A percentile compares a stretch with the other conserved stretches of the same genome.
Evolutionary conservation across 1,140 invertebrate species (phyloP).

Genomic region (Zaprionus davidi): DNA sequence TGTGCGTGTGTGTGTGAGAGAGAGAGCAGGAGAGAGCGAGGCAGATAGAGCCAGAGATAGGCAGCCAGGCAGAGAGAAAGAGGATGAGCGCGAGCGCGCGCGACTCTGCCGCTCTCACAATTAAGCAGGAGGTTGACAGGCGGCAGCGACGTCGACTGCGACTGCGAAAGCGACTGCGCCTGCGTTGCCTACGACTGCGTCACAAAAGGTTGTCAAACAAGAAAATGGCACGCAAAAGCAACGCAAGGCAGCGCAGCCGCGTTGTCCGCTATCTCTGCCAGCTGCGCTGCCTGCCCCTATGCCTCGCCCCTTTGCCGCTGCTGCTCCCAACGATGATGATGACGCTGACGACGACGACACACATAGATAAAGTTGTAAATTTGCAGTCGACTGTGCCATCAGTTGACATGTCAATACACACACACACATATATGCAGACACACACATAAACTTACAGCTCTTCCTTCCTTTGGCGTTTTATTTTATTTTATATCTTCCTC

Average conservation of each 20-base stretch:
- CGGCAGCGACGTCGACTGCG: constrained; percentile 13
- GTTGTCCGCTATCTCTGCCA: constrained; percentile 46
- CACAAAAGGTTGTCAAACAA: constrained; percentile 77
- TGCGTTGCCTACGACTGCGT: constrained; percentile 15
- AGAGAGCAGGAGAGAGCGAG: constrained; percentile 2
- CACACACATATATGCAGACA: constrained; percentile 21
- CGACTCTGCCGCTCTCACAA: constrained; percentile 44
- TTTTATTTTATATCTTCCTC: constrained; percentile 71
- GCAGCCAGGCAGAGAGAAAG: constrained; percentile 6
- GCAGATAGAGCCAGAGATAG: background rate
- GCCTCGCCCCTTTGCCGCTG: background rate
- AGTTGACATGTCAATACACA: constrained; percentile 77
- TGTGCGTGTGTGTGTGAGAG: background rate
- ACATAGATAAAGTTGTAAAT: constrained; percentile 82
- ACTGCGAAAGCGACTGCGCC: constrained; percentile 9
- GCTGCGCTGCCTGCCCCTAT: constrained; percentile 21
- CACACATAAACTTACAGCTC: constrained; percentile 17
- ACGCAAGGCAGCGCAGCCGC: constrained; percentile 11
- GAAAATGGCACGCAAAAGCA: constrained; percentile 71
- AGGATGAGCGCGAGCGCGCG: constrained; percentile 18
- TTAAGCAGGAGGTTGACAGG: constrained; percentile 50
- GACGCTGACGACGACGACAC: constrained; percentile 47
- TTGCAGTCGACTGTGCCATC: constrained; percentile 55
- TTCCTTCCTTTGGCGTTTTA: constrained; percentile 67
- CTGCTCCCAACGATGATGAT: background rate